Base-by-base conservation (phyloP, 2,888 invertebrate species). In the Antheraea yamamai region DNA sequence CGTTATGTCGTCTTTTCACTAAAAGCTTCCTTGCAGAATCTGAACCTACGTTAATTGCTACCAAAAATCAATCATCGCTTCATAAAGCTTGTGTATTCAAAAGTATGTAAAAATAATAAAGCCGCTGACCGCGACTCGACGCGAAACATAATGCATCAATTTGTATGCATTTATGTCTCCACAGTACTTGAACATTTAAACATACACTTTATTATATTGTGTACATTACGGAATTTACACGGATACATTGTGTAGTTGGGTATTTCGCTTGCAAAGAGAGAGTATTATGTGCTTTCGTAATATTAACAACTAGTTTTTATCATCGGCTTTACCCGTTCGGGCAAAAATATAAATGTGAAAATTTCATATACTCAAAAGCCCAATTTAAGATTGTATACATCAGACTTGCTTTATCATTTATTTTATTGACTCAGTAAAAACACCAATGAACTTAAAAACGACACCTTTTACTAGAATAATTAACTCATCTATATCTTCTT, bases 111-210 rank as follows among this genome's bases (percentile, higher is more conserved):
- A 30, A 18, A 68, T 30, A 35, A 18, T 35, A 68, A 30, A 30
- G 30, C 35, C 68, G 35, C 68, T 10, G 61, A 20, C 55, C 39
- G 73, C 73, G 26, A 74, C 61, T 75, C 71, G 70, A 16, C 64
- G 51, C 77, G 58, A 75, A 73, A 72, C 14, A 75, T 77, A 77
- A 77, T 75, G 74, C 72, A 72, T 74, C 74, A 76, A 73, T 78
- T 77, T 76, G 72, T 76, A 78, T 78, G 78, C 75, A 70, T 70
- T 70, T 39, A 39, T 70, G 70, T n/a, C 70, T 39, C 70, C 70
- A 70, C 39, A 70, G 20, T 70, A 70, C 70, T 39, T 39, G 70
- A 70, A n/a, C 70, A 70, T 39, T n/a, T 30, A 30, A 66, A 16
- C 64, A 16, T 30, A 70, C 35, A 4, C n/a, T 70, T 70, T 39